Evolutionary conservation across 2,113 vertebrate species (phyloP).

Genomic region (Monopterus albus): DNA sequence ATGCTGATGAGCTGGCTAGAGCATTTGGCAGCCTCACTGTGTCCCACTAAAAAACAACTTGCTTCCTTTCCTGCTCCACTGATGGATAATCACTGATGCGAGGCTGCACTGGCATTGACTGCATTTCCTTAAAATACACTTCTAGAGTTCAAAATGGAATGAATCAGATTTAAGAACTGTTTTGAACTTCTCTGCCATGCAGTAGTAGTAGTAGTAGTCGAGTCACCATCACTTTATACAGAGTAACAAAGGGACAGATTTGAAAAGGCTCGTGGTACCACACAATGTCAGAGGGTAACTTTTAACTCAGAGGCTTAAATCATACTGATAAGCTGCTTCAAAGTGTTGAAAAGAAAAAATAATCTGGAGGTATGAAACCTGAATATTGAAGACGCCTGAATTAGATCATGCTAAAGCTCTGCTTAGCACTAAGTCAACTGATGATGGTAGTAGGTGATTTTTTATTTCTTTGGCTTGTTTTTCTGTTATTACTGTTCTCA

Average conservation of each 20-base stretch:
- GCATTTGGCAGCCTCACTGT: conserved; percentile 51
- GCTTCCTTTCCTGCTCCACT: conserved; percentile 38
- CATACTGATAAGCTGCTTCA: neutral
- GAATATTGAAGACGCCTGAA: conserved; percentile 5
- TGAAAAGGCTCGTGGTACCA: neutral
- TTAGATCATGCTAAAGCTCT: no score
- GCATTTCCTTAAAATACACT: conserved; percentile 30
- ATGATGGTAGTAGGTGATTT: no score
- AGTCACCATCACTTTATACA: neutral
- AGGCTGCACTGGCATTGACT: conserved; percentile 29
- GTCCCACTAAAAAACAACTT: conserved; percentile 60
- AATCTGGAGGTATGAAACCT: conserved; percentile 7
- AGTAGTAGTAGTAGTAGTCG: neutral
- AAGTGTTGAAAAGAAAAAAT: neutral
- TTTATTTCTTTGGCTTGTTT: no score
- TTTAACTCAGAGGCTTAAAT: neutral
- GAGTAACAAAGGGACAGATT: neutral
- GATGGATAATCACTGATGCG: conserved; percentile 57
- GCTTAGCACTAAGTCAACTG: no score
- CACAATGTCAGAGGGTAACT: neutral
- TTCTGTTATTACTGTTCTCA: no score
- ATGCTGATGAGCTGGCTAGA: conserved; percentile 63
- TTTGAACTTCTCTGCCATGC: conserved; percentile 13
- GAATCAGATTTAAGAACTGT: neutral
- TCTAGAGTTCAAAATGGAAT: no score